Evolutionary conservation across 2,113 vertebrate genomes (phyloP), one percentile per base, ranked within the genome.

Genomic region (Corvus cornix): DNA sequence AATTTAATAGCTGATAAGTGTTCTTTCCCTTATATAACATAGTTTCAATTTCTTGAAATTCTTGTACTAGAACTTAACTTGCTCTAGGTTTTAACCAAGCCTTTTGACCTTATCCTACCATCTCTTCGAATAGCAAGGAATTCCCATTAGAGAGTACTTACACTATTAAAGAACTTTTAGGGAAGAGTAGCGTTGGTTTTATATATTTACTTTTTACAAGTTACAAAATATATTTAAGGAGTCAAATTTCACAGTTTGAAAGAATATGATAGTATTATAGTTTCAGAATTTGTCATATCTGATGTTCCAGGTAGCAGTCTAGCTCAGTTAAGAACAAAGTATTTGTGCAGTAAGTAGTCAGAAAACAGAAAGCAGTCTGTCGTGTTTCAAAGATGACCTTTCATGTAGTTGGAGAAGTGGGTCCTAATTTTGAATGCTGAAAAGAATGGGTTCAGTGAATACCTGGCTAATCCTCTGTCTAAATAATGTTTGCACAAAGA

Each of bases 351-450:
- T 51, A 72, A 81, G 37, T 78, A 81, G 49, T 1, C 13, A 20
- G 73, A 81, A 35, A 84, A 78, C 69, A 82, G 56, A 84, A 91
- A 89, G 35, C 43, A 35, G 21, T 70, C 66, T 82, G 67, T 93
- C 92, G 28, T 53, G 21, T 90, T 94, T 92, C 72, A 91, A 90
- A 84, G 43, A 51, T 84, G 87, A 84, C 69, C 69, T 95, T 92
- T 87, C 39, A 41, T 67, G 56, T 59, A 72, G 73, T 12, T 78
- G 59, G 52, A 93, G 63, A 78, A 91, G 39, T 48, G 52, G 21
- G 44, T 91, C 60, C 27, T 75, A 48, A 68, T 79, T 93, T 43
- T 82, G 39, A 74, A 72, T 55, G 30, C 39, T 91, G 56, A 60
- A 75, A 75, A 84, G 72, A 93, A 87, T 49, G 37, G 22, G 6